A percentile compares a stretch with the other conserved stretches of the same genome.
These are phyloP conservation scores for Podotricha telesiphe DNA, from an alignment of 2,888 invertebrate species.

Conservation along the genomic window DNA sequence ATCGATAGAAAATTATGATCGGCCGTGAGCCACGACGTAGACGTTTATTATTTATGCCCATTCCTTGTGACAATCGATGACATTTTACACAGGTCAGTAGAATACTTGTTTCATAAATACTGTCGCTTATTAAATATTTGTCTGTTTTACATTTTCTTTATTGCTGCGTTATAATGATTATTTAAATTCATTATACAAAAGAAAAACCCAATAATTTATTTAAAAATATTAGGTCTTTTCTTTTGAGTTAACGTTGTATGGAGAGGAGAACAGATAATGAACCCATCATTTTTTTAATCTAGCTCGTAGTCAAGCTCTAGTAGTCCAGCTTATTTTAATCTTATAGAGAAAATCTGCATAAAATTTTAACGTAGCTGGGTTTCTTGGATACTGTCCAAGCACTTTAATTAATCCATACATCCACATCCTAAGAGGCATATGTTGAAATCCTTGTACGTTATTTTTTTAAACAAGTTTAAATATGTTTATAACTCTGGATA, in stretches of 20 bases:
- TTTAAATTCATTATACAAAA: too few relatives aligned
- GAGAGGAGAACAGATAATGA: too few relatives aligned
- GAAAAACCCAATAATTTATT: too few relatives aligned
- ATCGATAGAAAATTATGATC: slow-evolving; percentile 13
- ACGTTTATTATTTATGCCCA: slow-evolving; percentile 22
- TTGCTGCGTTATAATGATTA: neutral
- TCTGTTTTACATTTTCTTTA: neutral
- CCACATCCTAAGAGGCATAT: neutral
- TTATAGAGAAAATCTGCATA: neutral
- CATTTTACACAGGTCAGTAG: slow-evolving; percentile 19
- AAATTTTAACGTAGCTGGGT: neutral
- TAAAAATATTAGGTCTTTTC: too few relatives aligned
- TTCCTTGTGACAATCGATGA: slow-evolving; percentile 20
- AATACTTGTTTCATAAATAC: neutral
- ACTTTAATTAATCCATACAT: neutral
- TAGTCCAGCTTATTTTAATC: neutral
- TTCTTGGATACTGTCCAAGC: slow-evolving; percentile 9
- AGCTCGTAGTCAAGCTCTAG: too few relatives aligned
- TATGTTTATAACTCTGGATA: too few relatives aligned
- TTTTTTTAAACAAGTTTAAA: neutral
- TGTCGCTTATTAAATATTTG: neutral
- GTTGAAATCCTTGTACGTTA: neutral
- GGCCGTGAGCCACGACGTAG: slow-evolving; percentile 1
- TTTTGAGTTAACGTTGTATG: too few relatives aligned
- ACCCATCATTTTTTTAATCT: neutral